Percentiles rank a stretch among this genome's conserved stretches.
Conservation (phyloP, 1,140 invertebrate species). For the Nasonia longicornis region DNA sequence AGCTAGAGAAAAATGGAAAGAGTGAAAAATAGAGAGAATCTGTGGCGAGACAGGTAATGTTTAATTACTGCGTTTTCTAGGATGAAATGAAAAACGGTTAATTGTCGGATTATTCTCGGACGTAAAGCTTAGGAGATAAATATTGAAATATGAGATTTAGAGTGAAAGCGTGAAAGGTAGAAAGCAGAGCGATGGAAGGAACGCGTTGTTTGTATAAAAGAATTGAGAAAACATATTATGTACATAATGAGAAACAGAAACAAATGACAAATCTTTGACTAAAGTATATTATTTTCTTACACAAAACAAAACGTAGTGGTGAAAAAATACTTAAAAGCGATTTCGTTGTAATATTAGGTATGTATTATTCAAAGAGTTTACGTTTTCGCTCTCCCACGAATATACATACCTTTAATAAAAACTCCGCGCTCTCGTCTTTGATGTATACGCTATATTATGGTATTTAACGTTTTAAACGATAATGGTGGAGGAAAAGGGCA, state of each 20-base stretch:
- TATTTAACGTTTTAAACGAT: constrained; percentile 38
- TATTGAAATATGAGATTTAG: constrained; percentile 34
- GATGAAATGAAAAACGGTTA: constrained; percentile 10
- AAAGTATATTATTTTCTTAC: constrained; percentile 48
- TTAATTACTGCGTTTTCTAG: constrained; percentile 32
- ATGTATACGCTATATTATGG: constrained; percentile 42
- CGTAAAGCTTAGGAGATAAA: constrained; percentile 21
- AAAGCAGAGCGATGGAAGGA: constrained; percentile 19
- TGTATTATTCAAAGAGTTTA: constrained; percentile 44
- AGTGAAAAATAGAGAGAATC: constrained; percentile 2
- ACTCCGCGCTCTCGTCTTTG: constrained; percentile 36
- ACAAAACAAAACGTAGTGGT: constrained; percentile 32
- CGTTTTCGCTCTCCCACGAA: constrained; percentile 33
- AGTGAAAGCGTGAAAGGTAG: constrained; percentile 13
- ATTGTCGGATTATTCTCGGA: constrained; percentile 10
- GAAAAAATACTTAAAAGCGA: constrained; percentile 41
- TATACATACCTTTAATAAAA: constrained; percentile 25
- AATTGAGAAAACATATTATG: constrained; percentile 41
- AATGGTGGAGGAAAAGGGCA: background rate
- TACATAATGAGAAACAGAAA: constrained; percentile 41
- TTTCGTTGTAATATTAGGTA: constrained; percentile 42
- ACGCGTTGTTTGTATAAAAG: constrained; percentile 44
- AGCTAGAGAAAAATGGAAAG: constrained; percentile 21
- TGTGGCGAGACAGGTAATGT: constrained; percentile 20
- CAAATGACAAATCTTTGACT: constrained; percentile 45